Conservation (phyloP, 1,140 invertebrate genomes). For the Leptoteleia sp. region DNA sequence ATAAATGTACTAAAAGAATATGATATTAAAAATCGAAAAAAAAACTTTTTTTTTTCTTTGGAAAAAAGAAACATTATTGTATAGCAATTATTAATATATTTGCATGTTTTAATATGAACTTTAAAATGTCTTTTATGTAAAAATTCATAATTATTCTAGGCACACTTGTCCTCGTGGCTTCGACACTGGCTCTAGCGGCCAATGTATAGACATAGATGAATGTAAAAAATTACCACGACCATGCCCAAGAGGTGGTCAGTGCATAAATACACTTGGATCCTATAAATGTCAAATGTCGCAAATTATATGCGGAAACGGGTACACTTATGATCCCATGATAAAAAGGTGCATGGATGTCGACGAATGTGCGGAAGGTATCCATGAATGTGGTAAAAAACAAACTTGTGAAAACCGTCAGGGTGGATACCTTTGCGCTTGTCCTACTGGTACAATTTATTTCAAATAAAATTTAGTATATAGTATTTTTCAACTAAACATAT, state of each 20-base stretch:
- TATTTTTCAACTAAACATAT: too few species aligned
- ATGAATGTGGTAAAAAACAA: constrained; percentile 86
- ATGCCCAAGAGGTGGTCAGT: constrained; percentile 76
- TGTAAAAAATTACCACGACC: constrained; percentile 74
- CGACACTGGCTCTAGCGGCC: constrained; percentile 65
- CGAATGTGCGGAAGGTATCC: constrained; percentile 85
- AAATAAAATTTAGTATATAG: too few species aligned
- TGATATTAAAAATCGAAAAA: too few species aligned
- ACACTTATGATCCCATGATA: constrained; percentile 81
- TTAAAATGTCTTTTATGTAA: too few species aligned
- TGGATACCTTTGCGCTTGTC: constrained; percentile 89
- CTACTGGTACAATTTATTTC: constrained; percentile 76
- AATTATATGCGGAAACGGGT: constrained; percentile 88
- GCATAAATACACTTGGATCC: constrained; percentile 83
- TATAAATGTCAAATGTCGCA: constrained; percentile 83
- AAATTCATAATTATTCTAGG: too few species aligned
- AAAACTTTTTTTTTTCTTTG: too few species aligned
- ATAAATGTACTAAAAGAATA: neutral
- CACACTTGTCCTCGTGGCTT: constrained; percentile 73
- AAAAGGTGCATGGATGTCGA: constrained; percentile 85
- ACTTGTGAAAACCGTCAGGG: constrained; percentile 88
- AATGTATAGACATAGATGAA: constrained; percentile 82
- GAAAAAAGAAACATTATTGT: too few species aligned
- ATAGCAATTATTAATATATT: too few species aligned
- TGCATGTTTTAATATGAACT: too few species aligned